Conservation (phyloP, 1,140 invertebrate genomes). For the Ephestia elutella region DNA sequence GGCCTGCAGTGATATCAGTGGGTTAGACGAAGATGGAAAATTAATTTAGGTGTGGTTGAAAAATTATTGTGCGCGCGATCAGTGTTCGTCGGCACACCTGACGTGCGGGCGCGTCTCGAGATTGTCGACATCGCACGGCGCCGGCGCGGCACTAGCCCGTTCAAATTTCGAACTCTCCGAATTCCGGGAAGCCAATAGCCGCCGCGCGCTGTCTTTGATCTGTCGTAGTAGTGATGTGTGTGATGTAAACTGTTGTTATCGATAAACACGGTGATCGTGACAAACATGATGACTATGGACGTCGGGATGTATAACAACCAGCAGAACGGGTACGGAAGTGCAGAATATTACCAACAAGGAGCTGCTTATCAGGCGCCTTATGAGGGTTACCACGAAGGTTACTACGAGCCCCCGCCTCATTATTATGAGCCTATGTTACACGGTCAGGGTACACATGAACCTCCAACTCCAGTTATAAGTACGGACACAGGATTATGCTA, state of each 20-base stretch:
- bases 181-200: conserved; percentile 33
- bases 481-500: conserved; percentile 91
- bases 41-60: conserved; percentile 47
- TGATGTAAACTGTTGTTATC: conserved; percentile 45
- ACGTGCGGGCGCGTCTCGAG: conserved; percentile 45
- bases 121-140: conserved; percentile 32
- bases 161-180: conserved; percentile 36
- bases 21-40: conserved; percentile 41
- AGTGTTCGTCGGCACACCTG: conserved; percentile 55
- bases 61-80: conserved; percentile 41
- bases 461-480: conserved; percentile 79
- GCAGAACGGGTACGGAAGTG: conserved; percentile 59
- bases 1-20: conserved; percentile 7
- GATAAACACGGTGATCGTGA: conserved; percentile 41
- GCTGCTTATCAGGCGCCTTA: conserved; percentile 56
- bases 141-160: conserved; percentile 32
- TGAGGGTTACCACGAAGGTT: conserved; percentile 55
- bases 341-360: conserved; percentile 63
- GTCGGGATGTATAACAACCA: conserved; percentile 73
- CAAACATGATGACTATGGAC: conserved; percentile 75
- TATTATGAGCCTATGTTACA: conserved; percentile 62
- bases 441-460: conserved; percentile 37
- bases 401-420: conserved; percentile 47
- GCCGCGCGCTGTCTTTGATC: conserved; percentile 20
- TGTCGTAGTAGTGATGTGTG: conserved; percentile 54